Evolutionary conservation across 2,888 invertebrate genomes (phyloP).

Genomic region (Mantis religiosa): DNA sequence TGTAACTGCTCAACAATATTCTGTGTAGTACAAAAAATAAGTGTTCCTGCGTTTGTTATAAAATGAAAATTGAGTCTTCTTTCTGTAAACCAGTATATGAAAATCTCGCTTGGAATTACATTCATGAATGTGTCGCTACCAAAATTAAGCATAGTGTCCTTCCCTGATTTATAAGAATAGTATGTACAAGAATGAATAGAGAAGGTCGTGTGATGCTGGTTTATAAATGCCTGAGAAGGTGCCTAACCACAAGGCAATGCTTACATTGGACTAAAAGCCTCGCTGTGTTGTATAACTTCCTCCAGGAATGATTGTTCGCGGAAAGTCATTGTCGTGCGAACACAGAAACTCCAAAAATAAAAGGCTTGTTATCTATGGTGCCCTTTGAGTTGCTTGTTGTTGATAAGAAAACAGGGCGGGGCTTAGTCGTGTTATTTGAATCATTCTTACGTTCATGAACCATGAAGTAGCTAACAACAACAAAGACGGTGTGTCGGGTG

Average conservation of each 20-base stretch:
- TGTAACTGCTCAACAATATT: too few species aligned
- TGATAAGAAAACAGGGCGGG: neutral
- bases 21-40: too few species aligned
- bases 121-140: too few species aligned
- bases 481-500: neutral
- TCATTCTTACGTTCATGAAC: neutral
- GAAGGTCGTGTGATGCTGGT: too few species aligned
- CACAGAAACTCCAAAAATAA: neutral
- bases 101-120: too few species aligned
- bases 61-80: too few species aligned
- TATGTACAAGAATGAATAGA: too few species aligned
- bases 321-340: neutral
- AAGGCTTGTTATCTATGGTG: neutral
- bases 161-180: too few species aligned
- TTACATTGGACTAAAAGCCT: neutral
- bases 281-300: neutral
- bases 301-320: neutral
- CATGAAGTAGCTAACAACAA: neutral
- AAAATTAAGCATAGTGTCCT: too few species aligned
- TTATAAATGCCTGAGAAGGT: neutral
- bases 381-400: neutral
- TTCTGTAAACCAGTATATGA: too few species aligned
- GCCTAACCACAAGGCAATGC: neutral
- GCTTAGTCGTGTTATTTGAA: neutral
- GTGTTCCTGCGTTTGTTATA: too few species aligned